Evolutionary conservation across 2,797 vertebrate genomes (phyloP).

Genomic region (Hemibagrus guttatus): DNA sequence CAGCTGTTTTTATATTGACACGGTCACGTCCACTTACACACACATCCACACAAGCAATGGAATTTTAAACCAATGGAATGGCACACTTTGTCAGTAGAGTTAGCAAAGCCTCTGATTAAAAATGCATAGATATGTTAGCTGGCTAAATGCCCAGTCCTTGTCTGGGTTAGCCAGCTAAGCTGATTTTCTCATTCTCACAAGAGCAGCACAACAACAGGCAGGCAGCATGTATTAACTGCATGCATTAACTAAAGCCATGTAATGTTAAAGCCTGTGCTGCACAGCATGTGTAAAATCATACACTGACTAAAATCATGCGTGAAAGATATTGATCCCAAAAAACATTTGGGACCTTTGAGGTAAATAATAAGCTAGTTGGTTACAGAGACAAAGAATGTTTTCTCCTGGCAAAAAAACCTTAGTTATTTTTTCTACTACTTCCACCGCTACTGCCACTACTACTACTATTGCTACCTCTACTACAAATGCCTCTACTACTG

Average conservation of each 20-base stretch:
- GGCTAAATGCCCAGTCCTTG: not conserved
- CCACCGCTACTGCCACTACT: not conserved
- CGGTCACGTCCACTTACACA: not conserved
- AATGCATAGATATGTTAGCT: constrained; percentile 7
- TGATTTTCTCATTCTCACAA: not conserved
- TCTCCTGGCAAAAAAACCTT: not conserved
- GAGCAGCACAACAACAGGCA: constrained; percentile 2
- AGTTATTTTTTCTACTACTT: not conserved
- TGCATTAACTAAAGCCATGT: not conserved
- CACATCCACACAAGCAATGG: not conserved
- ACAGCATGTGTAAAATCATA: not conserved
- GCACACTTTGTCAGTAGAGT: too few species aligned
- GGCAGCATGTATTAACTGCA: too few species aligned
- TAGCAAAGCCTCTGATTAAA: not conserved
- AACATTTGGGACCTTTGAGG: not conserved
- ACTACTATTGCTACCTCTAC: not conserved
- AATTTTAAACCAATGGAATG: not conserved
- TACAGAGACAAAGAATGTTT: not conserved
- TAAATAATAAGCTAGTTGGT: not conserved
- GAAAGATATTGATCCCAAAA: not conserved
- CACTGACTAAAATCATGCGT: not conserved
- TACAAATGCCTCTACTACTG: not conserved
- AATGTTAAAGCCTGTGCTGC: not conserved
- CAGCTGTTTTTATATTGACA: not conserved
- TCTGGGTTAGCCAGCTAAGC: not conserved